Base-by-base conservation (phyloP, 2,888 invertebrate species). In the Unio pictorum region DNA sequence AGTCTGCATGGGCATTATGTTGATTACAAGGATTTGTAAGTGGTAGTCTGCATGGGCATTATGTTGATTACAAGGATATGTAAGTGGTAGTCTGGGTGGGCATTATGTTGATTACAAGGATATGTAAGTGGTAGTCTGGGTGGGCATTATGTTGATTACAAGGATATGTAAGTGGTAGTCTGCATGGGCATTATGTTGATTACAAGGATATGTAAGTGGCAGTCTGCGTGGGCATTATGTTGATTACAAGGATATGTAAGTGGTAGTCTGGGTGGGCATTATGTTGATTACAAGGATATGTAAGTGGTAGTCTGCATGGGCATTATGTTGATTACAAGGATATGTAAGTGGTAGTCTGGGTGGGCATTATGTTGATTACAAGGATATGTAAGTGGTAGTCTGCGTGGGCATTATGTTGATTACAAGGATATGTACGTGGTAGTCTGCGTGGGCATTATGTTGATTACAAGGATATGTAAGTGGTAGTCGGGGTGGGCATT, bases 401-500 rank as follows among this genome's bases (percentile, higher is more conserved):
- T 28, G 28, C 2, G 2, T 28, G 2, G 28, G 2, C 2, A 28
- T 28, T 28, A 28, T 54, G 81, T 88, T 4, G 88, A 89, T 73
- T 87, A 86, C 68, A 84, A 81, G 81, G 84, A 87, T 72, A 82
- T 83, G 86, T 87, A 78, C 72, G 86, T 83, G 28, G 28, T 28
- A 28, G 28, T 28, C 28, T 28, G 28, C 3, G 2, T 28, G 28
- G 28, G 28, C 28, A 28, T 28, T 28, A 28, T 54, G 81, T 88
- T 4, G 88, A 89, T 73, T 87, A 86, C 68, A 84, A 81, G 81
- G 84, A 87, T 72, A 82, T 83, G 86, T 87, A 78, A 73, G 86
- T 83, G 28, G 28, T 28, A 28, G 2, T 28, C 28, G 1, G 28
- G 2, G 28, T 28, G 28, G 28, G 28, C 28, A 28, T 28, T 28